Evolutionary conservation across 2,888 invertebrate genomes (phyloP).

Genomic region (Elmis aenea): DNA sequence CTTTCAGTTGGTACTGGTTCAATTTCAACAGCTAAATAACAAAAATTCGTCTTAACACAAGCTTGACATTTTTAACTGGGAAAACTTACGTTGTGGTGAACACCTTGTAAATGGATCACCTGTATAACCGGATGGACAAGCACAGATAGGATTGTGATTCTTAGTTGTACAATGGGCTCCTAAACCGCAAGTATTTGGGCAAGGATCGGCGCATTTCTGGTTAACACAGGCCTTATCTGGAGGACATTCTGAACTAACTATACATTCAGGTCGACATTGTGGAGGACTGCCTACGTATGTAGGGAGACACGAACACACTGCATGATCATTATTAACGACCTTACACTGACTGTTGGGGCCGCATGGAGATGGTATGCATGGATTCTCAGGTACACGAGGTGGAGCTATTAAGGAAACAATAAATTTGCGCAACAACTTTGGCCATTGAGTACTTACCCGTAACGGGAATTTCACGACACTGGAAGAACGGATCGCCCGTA

Average conservation of each 20-base stretch:
- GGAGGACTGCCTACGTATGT: constrained; percentile 76
- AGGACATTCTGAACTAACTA: constrained; percentile 83
- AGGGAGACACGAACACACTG: constrained; percentile 79
- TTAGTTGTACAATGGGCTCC: constrained; percentile 76
- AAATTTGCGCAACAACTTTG: too few relatives aligned
- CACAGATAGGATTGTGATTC: constrained; percentile 84
- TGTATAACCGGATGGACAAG: constrained; percentile 76
- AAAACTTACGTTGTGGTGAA: constrained; percentile 59
- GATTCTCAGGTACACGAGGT: constrained; percentile 54
- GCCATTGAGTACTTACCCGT: too few relatives aligned
- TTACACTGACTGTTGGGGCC: constrained; percentile 85
- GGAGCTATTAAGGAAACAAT: too few relatives aligned
- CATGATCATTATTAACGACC: constrained; percentile 66
- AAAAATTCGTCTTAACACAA: constrained; percentile 7
- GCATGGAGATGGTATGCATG: constrained; percentile 80
- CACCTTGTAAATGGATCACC: constrained; percentile 85
- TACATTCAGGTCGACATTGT: constrained; percentile 77
- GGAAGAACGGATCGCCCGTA: constrained; percentile 79
- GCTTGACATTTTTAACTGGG: neutral
- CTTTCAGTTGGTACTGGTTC: constrained; percentile 52
- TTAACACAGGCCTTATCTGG: constrained; percentile 77
- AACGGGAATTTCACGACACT: constrained; percentile 57
- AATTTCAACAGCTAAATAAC: constrained; percentile 29
- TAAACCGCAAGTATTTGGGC: constrained; percentile 81
- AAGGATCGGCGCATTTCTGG: constrained; percentile 82